Base-by-base conservation (phyloP, 2,888 invertebrate species). In the Drosophila fulvimacula region DNA sequence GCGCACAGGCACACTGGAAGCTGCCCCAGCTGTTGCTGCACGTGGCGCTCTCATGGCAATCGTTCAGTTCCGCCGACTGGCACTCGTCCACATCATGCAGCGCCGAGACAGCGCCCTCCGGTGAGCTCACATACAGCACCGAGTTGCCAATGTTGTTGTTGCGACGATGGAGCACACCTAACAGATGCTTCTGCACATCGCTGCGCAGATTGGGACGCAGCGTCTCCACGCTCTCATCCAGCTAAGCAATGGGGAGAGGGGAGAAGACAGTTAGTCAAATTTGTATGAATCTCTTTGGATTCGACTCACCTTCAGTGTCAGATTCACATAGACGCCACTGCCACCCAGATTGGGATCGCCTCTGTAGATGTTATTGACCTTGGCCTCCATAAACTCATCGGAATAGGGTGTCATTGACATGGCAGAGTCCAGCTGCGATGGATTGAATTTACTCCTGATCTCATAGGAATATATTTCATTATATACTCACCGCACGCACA, bases 331-430 rank as follows among this genome's bases (percentile, higher is more conserved):
- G 17, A 98, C 96, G 0, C 96, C 96, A 13, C 94, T 95, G 71
- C 95, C 94, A 0, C 95, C 94, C 76, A 94, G 94, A 55, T 94
- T 94, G 13, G 95, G 93, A 69, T 96, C 96, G 0, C 96, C 96
- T 13, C 94, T 93, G 90, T 96, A 96, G 10, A 98, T 95, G 15
- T 95, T 94, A 91, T 97, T 97, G 1, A 98, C 95, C 59, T 95
- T 94, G 0, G 96, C 95, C 44, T 96, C 95, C 91, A 98, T 95
- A 91, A 97, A 98, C 83, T 96, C 96, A 84, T 97, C 96, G 0
- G 97, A 96, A 90, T 97, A 96, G 0, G 97, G 97, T 0, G 98
- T 98, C 96, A 97, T 97, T 0, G 97, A 96, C 95, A 98, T 96
- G 0, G 97, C 96, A 0, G 97, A 97, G 92, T 97, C 97, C 90